Percentiles rank a stretch among this genome's conserved stretches.
phyloP scores from a whole-genome alignment of 2,113 vertebrate genomes.

The Clupea harengus region DNA sequence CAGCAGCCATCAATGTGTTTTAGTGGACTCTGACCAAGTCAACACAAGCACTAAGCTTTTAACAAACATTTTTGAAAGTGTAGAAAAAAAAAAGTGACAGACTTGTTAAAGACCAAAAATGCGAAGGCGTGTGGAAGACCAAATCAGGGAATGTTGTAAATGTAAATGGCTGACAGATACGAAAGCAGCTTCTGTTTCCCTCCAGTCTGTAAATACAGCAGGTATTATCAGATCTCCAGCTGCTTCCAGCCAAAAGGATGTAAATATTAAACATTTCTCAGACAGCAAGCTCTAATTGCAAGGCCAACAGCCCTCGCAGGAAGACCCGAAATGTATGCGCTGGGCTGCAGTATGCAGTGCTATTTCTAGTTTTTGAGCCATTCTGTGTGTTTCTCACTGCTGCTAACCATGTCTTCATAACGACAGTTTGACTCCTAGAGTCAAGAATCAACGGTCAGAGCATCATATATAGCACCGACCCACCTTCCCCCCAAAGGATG shows the following conservation, averaged over 20 bases:
- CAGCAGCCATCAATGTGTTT: neutral
- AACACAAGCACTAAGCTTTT: neutral
- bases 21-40: neutral
- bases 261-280: conserved; percentile 67
- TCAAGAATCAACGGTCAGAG: neutral
- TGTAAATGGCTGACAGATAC: neutral
- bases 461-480: neutral
- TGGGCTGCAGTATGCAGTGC: conserved; percentile 42
- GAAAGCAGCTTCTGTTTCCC: neutral
- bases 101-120: neutral
- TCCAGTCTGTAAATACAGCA: neutral
- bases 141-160: neutral
- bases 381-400: neutral
- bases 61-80: neutral
- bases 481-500: neutral
- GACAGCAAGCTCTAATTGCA: conserved; percentile 69
- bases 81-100: no score
- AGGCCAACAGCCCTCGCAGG: conserved; percentile 54
- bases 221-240: conserved; percentile 46
- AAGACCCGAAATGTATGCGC: conserved; percentile 49
- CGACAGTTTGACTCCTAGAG: neutral
- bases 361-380: neutral
- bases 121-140: neutral
- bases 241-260: conserved; percentile 52
- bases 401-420: neutral